Evolutionary conservation across 1,140 invertebrate species (phyloP).

Genomic region (Bombus vancouverensis): DNA sequence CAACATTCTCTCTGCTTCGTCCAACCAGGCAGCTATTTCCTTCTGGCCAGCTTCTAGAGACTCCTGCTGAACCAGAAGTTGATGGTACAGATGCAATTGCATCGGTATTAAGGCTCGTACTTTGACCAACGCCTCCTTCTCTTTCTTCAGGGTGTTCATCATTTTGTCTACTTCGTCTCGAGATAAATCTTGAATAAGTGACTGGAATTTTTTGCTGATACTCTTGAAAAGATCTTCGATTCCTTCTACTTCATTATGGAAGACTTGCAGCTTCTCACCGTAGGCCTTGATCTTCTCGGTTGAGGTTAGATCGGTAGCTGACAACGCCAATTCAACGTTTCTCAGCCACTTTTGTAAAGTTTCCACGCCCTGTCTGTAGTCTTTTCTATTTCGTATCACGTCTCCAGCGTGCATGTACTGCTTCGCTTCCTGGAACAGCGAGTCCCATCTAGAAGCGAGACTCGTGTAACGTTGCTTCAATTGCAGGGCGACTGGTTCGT

Average conservation of each 20-base stretch:
- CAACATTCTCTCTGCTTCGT: slow-evolving; percentile 90
- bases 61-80: slow-evolving; percentile 94
- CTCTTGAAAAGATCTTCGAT: slow-evolving; percentile 95
- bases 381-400: slow-evolving; percentile 90
- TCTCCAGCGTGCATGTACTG: slow-evolving; percentile 95
- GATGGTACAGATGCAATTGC: slow-evolving; percentile 90
- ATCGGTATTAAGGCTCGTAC: slow-evolving; percentile 91
- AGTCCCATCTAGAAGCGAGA: slow-evolving; percentile 91
- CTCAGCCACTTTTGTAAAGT: slow-evolving; percentile 91
- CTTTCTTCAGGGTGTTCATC: slow-evolving; percentile 94
- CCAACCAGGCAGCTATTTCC: slow-evolving; percentile 93
- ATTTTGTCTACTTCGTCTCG: slow-evolving; percentile 95
- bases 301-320: slow-evolving; percentile 87
- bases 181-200: slow-evolving; percentile 93
- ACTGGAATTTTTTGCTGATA: slow-evolving; percentile 94
- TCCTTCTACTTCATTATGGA: slow-evolving; percentile 91
- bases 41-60: slow-evolving; percentile 93
- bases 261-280: slow-evolving; percentile 89
- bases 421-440: slow-evolving; percentile 91
- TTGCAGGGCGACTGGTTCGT: slow-evolving; percentile 89
- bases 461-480: slow-evolving; percentile 89
- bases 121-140: slow-evolving; percentile 93
- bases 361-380: slow-evolving; percentile 90
- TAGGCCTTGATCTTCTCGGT: slow-evolving; percentile 91
- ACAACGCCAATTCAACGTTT: slow-evolving; percentile 88